Evolutionary conservation across 2,888 invertebrate genomes (phyloP), one percentile per base, ranked within the genome.

Genomic region (Neoscelio sp.): DNA sequence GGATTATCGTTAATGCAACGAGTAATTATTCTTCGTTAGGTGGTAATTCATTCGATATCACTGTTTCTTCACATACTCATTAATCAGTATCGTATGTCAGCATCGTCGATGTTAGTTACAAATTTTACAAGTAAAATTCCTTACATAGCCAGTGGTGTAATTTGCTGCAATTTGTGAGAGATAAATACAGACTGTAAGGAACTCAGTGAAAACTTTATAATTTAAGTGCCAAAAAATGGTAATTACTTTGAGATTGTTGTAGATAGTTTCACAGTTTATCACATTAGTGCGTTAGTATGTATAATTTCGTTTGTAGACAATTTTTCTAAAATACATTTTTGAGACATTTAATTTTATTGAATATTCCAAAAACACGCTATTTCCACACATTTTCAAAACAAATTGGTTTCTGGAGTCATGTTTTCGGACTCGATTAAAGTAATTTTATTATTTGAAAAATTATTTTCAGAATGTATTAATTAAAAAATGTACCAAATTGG

Each of bases 161-260:
- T 75, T 75, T 75, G 68, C 62, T 33, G 40, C 62, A 68, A 67
- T 75, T 75, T 68, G 68, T 54, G 54, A 33, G 62, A 75, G 67
- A 68, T 75, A 75, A 75, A 62, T 75, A 62, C 56, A 50, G 52
- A 60, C 52, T 60, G 42, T 42, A 20, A 54, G 52, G 35, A 75
- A 60, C 60, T 74, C 50, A 40, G 58, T 15, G 4, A 28, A 58
- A 74, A 67, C 58, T 74, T 74, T 67, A 67, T 60, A 74, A 65
- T 60, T 42, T 52, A 44, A 67, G 58, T 74, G 58, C 58, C 58
- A 74, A 67, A 74, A 65, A 74, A 60, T 67, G 50, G 58, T 65
- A 73, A 65, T 65, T 74, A 65, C 65, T 74, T 50, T 15, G 40
- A 50, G 38, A 48, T 56, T 62, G 60, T 70, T 70, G 23, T 42